Conservation (phyloP, 37 sponge, comb jelly and placozoan species). For the Hexactinellida sp. region DNA sequence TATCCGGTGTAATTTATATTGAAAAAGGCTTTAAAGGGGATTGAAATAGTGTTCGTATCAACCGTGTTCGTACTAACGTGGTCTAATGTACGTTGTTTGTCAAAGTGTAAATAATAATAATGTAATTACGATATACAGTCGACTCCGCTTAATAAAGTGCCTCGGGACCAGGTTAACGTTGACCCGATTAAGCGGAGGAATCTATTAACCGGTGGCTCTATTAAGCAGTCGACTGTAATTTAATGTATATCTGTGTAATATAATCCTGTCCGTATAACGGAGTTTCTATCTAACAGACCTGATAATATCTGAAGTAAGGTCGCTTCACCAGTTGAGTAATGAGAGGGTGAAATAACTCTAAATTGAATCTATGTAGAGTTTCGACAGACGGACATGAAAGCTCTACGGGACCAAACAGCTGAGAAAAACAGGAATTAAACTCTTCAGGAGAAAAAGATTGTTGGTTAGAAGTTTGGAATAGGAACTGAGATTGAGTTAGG, state of each 20-base stretch:
- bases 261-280: neutral
- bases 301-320: constrained; percentile 73
- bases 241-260: neutral
- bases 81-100: too few species aligned
- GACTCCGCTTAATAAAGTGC: too few species aligned
- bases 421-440: constrained; percentile 1
- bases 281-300: constrained; percentile 42
- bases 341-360: constrained; percentile 39
- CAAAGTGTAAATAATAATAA: too few species aligned
- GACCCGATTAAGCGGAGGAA: too few species aligned
- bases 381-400: constrained; percentile 86
- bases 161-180: too few species aligned
- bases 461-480: neutral
- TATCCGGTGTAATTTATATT: too few species aligned
- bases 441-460: neutral
- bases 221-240: too few species aligned
- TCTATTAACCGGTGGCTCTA: too few species aligned
- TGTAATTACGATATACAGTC: too few species aligned
- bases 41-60: too few species aligned
- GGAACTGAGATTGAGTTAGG: neutral
- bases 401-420: constrained; percentile 74
- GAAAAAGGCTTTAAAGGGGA: too few species aligned
- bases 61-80: too few species aligned
- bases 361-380: constrained; percentile 55
- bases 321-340: constrained; percentile 36